Evolutionary conservation across 2,888 invertebrate genomes (phyloP), one percentile per base, ranked within the genome.

Genomic region (Clostera curtula): DNA sequence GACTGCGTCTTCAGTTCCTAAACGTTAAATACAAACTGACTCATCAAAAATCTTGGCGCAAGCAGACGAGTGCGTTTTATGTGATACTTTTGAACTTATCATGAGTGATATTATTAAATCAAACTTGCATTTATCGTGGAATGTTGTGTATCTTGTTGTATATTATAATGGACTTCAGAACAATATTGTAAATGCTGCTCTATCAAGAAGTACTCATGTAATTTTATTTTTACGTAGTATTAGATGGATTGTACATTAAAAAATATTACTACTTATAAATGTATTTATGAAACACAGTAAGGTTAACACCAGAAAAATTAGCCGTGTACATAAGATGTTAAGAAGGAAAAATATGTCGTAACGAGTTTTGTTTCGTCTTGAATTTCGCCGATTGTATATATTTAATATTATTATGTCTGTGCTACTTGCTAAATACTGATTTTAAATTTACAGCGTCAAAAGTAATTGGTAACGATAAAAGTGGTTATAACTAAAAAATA

Each of bases 1-100:
- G 79, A 83, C 76, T 82, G 85, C 70, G 71, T 76, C 66, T 74
- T 77, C 69, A 85, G 85, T 85, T 85, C 83, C 85, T 85, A 84
- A 82, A 67, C 56, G 18, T 18, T 18, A 7, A 18, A 61, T 56
- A 65, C 62, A 59, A 62, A 72, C 67, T 56, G 58, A 50, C 49
- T 51, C 42, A 39, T 45, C n/a, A 54, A 56, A 56, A 55, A 58
- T 57, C 50, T 46, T 51, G 47, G 55, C 57, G 48, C 49, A 54
- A 56, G 56, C 61, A 62, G 56, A 53, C 45, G 44, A 42, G 55
- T 49, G 43, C 46, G 46, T 43, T 48, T 43, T 56, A 56, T 61
- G 62, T 59, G 62, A 62, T 62, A 62, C 43, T 48, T 39, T 42
- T 35, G 46, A 48, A 42, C 49, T 52, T 37, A 27, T 20, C 23